Base-by-base conservation (phyloP, 2,797 vertebrate species). In the Distichodus sexfasciatus region DNA sequence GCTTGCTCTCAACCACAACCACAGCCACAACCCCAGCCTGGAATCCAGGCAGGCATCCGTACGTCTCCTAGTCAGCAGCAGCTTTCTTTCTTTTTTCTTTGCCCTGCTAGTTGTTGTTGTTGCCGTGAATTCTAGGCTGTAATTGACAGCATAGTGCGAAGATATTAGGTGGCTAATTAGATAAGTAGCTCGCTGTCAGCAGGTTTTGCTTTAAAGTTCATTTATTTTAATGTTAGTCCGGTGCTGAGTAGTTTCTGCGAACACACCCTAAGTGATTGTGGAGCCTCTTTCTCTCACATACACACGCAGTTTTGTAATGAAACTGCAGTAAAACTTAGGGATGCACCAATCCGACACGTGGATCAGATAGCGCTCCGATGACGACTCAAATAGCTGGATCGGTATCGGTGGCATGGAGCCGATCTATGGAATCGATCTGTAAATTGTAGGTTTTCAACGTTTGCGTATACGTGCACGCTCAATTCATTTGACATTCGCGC, bases 231-330 rank as follows among this genome's bases (percentile, higher is more conserved):
- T 55, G 50, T 73, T 58, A 54, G 41, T 63, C 35, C 41, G 35
- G 36, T 63, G 50, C 33, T 41, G 40, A 58, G 38, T 61, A 40
- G 36, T 41, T 44, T 55, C 65, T 43, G 14, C 54, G 83, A 83
- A 83, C 84, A 68, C 73, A 80, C 76, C 72, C 77, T 82, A 80
- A 81, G 79, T 82, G 80, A 73, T 85, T 79, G 71, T 66, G 28
- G 65, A 67, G 23, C 6, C 14, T 21, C 19, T 44, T 33, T 36
- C 17, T 43, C 28, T 46, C 26, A 17, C 41, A 8, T 50, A 11
- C 10, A 54, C 26, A 58, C 1, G 15, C 61, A 70, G 59, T n/a
- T n/a, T n/a, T n/a, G n/a, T n/a, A n/a, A n/a, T n/a, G n/a, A n/a
- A n/a, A n/a, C n/a, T n/a, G n/a, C n/a, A n/a, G n/a, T n/a, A n/a